Evolutionary conservation across 2,113 vertebrate species (phyloP), one percentile per base, ranked within the genome.

Genomic region (Scortum barcoo): DNA sequence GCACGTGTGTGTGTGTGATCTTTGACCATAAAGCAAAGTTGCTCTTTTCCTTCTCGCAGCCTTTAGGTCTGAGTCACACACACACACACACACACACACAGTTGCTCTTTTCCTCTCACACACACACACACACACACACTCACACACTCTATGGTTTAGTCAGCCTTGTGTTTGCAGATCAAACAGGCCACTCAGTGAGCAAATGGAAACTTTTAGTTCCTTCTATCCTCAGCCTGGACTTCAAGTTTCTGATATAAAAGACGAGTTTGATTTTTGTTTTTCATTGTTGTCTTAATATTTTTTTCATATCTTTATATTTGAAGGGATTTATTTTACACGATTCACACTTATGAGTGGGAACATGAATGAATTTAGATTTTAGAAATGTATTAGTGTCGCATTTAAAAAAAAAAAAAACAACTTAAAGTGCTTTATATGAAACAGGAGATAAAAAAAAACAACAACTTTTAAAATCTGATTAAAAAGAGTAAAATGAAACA

Each of bases 151-250:
- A 20, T 40, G 77, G 56, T 73, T 86, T 69, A 83, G 30, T 76
- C 40, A 77, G 65, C 30, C 20, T 1, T 14, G 61, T 81, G 70
- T 78, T 77, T 57, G 46, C 62, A 60, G 72, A 80, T 85, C 66
- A 83, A 26, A 83, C 79, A 19, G 36, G 71, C 65, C 65, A 0
- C 76, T 72, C 66, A 24, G 38, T 14, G 50, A 83, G 48, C 30
- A 69, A 83, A 83, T 73, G 68, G 44, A 83, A 72, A 86, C 0
- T 46, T 2, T 30, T 1, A 22, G 1, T 60, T 54, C 4, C 33
- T 68, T 72, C 0, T 38, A 20, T 8, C 20, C 46, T 38, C 6
- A 26, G 20, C 20, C 66, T 69, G 13, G 40, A 57, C 60, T 46
- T 36, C 5, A 17, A 57, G 17, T 33, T 54, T 56, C 10, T 16